Evolutionary conservation across 2,888 invertebrate genomes (phyloP), one percentile per base, ranked within the genome.

Genomic region (Agonum fuliginosum): DNA sequence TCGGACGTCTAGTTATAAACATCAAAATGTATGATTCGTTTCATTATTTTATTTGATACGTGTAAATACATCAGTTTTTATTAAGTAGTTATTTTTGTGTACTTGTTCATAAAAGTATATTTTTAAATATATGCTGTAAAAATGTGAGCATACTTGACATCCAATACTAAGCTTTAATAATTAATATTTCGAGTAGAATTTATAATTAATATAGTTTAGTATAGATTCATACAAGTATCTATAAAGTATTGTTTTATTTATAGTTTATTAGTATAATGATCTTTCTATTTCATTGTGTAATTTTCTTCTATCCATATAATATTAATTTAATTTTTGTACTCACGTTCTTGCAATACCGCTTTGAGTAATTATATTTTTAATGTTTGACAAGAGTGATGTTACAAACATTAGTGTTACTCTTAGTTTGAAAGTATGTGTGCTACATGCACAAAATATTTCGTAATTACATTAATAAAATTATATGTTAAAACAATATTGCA

Each of bases 121-220:
- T 70, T 70, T 70, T 70, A 46, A 43, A 30, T 71, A 71, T 71
- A 71, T 46, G 51, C 71, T 48, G 71, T 71, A 71, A 48, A 71
- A 71, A 51, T 71, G 30, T 34, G 17, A n/a, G 71, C 71, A 71
- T 71, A 51, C 24, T 71, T 51, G 48, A 71, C 27, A 48, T 70
- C 48, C 43, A 70, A 30, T 70, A 67, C 69, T 71, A 71, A 71
- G 71, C 71, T 71, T 71, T 71, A 71, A 71, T 30, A 71, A 30
- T 65, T 70, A 67, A 41, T 48, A 48, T 48, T 37, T 67, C 43
- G 22, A 17, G 41, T 43, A 67, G 67, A 43, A 48, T 58, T 58
- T 58, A 58, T 58, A 58, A 58, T 58, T 14, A 27, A 27, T 62
- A 62, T 62, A 62, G 58, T 62, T 62, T 62, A 62, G 58, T 62